A percentile compares a stretch with the other conserved stretches of the same genome.
phyloP scores from a whole-genome alignment of 1,140 invertebrate species.

The Rhyzopertha dominica region DNA sequence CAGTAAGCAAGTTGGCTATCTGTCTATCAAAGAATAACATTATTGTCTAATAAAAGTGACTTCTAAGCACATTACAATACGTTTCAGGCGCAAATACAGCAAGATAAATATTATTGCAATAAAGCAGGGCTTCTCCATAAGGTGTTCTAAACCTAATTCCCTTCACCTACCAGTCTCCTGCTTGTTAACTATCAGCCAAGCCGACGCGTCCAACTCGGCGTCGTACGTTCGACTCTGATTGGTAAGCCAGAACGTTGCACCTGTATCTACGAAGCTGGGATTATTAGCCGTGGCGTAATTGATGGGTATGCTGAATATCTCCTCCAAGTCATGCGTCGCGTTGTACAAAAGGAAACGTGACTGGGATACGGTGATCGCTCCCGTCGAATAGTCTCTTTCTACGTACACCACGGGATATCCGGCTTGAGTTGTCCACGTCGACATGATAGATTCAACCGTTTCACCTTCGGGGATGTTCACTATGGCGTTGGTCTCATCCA shows the following conservation, averaged over 20 bases:
- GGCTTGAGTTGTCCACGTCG: constrained; percentile 58
- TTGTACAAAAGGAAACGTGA: constrained; percentile 30
- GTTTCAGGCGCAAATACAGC: too few species aligned
- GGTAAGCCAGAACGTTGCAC: not conserved
- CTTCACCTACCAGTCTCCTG: not conserved
- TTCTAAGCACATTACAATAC: too few species aligned
- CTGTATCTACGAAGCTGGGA: not conserved
- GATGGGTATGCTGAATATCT: constrained; percentile 6
- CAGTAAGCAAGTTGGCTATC: too few species aligned
- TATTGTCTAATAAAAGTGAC: too few species aligned
- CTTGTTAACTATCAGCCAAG: not conserved
- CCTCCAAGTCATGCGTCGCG: not conserved
- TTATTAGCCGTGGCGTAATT: not conserved
- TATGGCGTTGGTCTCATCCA: constrained; percentile 43
- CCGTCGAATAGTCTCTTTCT: constrained; percentile 46
- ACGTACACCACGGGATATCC: constrained; percentile 60
- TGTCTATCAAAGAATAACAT: too few species aligned
- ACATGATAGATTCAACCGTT: constrained; percentile 46
- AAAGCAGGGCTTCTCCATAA: too few species aligned
- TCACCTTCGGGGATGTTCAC: constrained; percentile 4
- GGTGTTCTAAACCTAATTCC: too few species aligned
- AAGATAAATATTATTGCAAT: too few species aligned
- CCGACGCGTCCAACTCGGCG: not conserved
- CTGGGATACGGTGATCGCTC: constrained; percentile 46
- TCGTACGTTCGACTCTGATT: not conserved